Base-by-base conservation (phyloP, 2,888 invertebrate genomes). In the Agapostemon virescens region DNA sequence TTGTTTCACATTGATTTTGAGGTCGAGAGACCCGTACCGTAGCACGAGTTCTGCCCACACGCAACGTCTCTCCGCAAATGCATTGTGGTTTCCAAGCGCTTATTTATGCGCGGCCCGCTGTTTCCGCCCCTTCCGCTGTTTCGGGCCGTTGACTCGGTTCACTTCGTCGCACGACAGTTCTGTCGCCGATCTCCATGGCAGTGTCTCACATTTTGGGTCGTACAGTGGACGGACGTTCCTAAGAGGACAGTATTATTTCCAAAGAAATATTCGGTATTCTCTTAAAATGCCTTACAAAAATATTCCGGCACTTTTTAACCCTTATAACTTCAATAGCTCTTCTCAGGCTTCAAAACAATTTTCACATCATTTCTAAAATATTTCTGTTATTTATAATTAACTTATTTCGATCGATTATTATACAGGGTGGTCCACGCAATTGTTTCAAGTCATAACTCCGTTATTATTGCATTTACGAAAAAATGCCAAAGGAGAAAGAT, bases 71-170 rank as follows among this genome's bases (percentile, higher is more conserved):
- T 74, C 84, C 86, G 86, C 86, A 70, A 87, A 86, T 79, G 71
- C 86, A 86, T 87, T 87, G 87, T 87, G 86, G 87, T 87, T 86
- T 86, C 79, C 87, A 87, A 72, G 77, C 84, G 84, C 86, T 89
- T 90, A 90, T 90, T 90, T 90, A 90, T 89, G 88, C 85, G 81
- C 83, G 82, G 83, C 84, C 84, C 84, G 85, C 82, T 84, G 86
- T 88, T 90, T 89, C 89, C 89, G 89, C 88, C 86, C 87, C 87
- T 87, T 90, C 85, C 88, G 86, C 85, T 81, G 77, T 82, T 77
- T 82, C 88, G 88, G 90, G 88, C 84, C 89, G 85, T 89, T 89
- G 88, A 89, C 89, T 88, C 85, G 84, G 76, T 81, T 83, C 82
- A 86, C 87, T 88, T 86, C 77, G 82, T 83, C 85, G 80, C 84